Evolutionary conservation across 2,797 vertebrate species (phyloP), one percentile per base, ranked within the genome.

Genomic region (Poecile montanus): DNA sequence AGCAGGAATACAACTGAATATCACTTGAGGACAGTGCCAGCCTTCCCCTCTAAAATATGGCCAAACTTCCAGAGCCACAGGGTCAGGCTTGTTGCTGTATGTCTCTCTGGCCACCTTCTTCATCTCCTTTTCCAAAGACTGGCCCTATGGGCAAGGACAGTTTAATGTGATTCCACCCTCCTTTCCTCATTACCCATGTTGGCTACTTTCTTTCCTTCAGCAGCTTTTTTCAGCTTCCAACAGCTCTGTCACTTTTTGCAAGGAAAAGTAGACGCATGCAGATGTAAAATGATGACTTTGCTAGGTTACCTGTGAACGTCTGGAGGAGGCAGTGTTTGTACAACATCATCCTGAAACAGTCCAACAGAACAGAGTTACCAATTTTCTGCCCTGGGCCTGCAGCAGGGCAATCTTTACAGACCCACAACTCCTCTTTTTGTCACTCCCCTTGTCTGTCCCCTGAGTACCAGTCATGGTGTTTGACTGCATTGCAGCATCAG

Each of bases 121-220:
- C 51, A 45, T 36, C 45, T 67, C 21, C 30, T 47, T 87, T 56
- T 66, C n/a, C 56, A 36, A 70, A 76, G 67, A 48, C 44, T 79
- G 34, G 19, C 10, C 30, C n/a, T 30, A 9, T 2, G 2, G 40
- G 6, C 8, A 8, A 76, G n/a, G 16, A 14, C 13, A 79, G 9
- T 18, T 78, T 7, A 2, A 0, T 1, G 1, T 19, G 13, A 20
- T 85, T 58, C 71, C 1, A 4, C 19, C 16, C 18, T 54, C 32
- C 29, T 67, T 73, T 73, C 38, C 51, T 47, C 4, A 0, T 75
- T 38, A 29, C 8, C 9, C 27, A 2, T 71, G 87, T 82, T 76
- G 58, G 27, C 26, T 56, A 1, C 9, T 22, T 84, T 76, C 45
- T 60, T 42, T 74, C 61, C 36, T 80, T 66, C 2, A 1, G 30